Percentiles rank a stretch among this genome's conserved stretches.
phyloP scores from a whole-genome alignment of 2,113 vertebrate species.

The Labrus mixtus region DNA sequence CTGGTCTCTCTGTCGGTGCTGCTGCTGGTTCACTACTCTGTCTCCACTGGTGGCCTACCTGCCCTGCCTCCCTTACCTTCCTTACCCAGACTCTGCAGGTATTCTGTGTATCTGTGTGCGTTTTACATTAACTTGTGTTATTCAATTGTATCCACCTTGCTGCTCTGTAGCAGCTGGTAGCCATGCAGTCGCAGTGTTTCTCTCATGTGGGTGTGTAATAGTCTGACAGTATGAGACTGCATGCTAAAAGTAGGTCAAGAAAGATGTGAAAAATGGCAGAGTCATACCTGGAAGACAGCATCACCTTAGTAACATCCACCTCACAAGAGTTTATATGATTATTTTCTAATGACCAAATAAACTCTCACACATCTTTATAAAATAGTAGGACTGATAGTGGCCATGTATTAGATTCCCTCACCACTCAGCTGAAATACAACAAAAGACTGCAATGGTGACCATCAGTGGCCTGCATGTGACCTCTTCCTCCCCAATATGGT shows the following conservation, averaged over 20 bases:
- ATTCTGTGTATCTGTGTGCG: constrained; percentile 51
- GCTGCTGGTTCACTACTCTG: constrained; percentile 98
- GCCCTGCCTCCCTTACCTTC: constrained; percentile 90
- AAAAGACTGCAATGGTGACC: constrained; percentile 28
- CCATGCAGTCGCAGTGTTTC: constrained; percentile 24
- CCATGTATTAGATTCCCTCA: background rate
- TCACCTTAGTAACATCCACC: background rate
- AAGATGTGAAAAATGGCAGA: constrained; percentile 12
- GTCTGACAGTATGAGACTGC: constrained; percentile 40
- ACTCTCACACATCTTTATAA: background rate
- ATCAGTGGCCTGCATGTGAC: constrained; percentile 55
- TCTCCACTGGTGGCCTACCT: constrained; percentile 90
- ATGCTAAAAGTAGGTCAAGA: constrained; percentile 60
- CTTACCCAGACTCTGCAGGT: constrained; percentile 94
- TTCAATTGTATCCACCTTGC: background rate
- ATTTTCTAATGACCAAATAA: background rate
- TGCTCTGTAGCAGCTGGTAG: constrained; percentile 2
- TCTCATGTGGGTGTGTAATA: constrained; percentile 53
- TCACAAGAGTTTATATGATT: background rate
- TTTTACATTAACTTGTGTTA: background rate
- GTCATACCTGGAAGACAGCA: constrained; percentile 16
- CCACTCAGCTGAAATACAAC: constrained; percentile 12
- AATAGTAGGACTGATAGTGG: background rate
- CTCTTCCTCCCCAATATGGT: constrained; percentile 49
- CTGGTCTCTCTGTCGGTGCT: constrained; percentile 97